Base-by-base conservation (phyloP, 2,888 invertebrate genomes). In the Sarcophaga rosellei region DNA sequence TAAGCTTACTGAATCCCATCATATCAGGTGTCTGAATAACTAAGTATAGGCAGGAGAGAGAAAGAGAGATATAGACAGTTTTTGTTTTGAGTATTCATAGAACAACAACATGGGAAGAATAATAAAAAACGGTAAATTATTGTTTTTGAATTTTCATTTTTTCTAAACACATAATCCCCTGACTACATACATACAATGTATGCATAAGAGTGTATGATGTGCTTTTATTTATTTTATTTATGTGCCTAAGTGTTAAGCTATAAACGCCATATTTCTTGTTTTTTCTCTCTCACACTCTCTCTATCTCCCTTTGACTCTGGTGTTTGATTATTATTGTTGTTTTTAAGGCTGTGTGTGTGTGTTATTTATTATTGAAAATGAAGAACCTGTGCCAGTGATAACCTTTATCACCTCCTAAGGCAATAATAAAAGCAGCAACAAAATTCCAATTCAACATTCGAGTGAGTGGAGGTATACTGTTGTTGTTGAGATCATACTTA, bases 241-340 rank as follows among this genome's bases (percentile, higher is more conserved):
- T 72, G 72, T 82, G 75, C 82, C 62, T 79, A 81, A 65, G 70
- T 85, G 85, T 78, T 75, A 62, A 85, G 61, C 21, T 74, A 25
- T 61, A 57, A 35, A 66, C 78, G 66, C 75, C 74, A 75, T 85
- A 70, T 81, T 81, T 61, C 61, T 70, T 47, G 66, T 66, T 35
- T 70, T 61, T 5, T 57, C 21, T 47, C 10, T 35, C 35, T 35
- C 35, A 0, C 35, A 8, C 35, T 35, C 25, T 25, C 35, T 35
- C 35, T 35, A 6, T 35, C 1, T 35, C 35, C 10, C 35, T 35
- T 10, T 35, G 35, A 0, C 10, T 1, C 35, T 35, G 35, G 2
- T 35, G 35, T 35, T 35, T 35, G 35, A 35, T 35, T 35, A 6
- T 6, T 35, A 35, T 35, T 35, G 35, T 66, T 4, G 23, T 73